A percentile compares a stretch with the other conserved stretches of the same genome.
phyloP scores from a whole-genome alignment of 2,888 invertebrate genomes.

The Petrolisthes cinctipes region DNA sequence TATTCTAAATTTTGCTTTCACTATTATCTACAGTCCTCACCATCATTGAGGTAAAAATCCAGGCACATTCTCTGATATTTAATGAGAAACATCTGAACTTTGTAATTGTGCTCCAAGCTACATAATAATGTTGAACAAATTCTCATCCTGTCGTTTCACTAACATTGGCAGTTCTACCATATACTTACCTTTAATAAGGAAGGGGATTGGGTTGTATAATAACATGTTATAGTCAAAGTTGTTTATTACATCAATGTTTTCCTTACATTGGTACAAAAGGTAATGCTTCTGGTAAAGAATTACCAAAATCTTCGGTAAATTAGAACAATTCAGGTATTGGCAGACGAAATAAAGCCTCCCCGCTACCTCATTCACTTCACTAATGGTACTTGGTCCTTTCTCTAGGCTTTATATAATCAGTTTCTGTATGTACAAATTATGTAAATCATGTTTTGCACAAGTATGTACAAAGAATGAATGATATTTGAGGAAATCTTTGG shows the following conservation, averaged over 20 bases:
- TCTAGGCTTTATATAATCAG: slow-evolving; percentile 55
- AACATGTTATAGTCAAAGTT: slow-evolving; percentile 42
- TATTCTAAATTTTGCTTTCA: too few species aligned
- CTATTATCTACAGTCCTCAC: too few species aligned
- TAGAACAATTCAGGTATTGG: slow-evolving; percentile 52
- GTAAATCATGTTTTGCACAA: slow-evolving; percentile 58
- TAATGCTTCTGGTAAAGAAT: slow-evolving; percentile 62
- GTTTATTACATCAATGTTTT: slow-evolving; percentile 62
- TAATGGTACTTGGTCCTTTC: slow-evolving; percentile 62
- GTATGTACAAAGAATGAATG: slow-evolving; percentile 61
- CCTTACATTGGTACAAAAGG: slow-evolving; percentile 63
- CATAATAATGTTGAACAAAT: too few species aligned
- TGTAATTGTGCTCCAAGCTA: too few species aligned
- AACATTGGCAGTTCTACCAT: too few species aligned
- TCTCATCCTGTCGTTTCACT: too few species aligned
- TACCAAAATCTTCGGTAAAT: slow-evolving; percentile 58
- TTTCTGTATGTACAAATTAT: slow-evolving; percentile 60
- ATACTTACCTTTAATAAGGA: neutral
- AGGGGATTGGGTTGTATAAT: neutral
- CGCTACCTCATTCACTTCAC: slow-evolving; percentile 44
- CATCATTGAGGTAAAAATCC: too few species aligned
- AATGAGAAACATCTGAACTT: too few species aligned
- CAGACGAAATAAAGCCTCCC: slow-evolving; percentile 46
- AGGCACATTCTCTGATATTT: too few species aligned
- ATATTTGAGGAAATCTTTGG: slow-evolving; percentile 62